Conservation (phyloP, 2,113 vertebrate species). For the Electrona antarctica region DNA sequence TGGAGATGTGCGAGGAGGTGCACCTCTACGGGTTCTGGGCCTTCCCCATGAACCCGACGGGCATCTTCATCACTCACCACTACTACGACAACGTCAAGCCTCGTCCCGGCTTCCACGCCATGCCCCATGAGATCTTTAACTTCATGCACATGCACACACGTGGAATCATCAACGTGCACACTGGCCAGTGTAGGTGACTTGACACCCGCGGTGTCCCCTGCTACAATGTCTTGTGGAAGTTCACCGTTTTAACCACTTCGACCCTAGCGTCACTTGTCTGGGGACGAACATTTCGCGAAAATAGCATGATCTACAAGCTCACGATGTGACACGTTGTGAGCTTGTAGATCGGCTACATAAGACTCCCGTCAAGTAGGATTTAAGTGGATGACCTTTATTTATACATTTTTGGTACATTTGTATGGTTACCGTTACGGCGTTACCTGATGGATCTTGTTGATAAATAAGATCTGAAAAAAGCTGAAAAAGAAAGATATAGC, state of each 20-base stretch:
- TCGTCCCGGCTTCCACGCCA: constrained; percentile 95
- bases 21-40: constrained; percentile 99
- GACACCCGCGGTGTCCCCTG: neutral
- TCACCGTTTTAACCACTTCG: neutral
- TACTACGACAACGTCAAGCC: constrained; percentile 99
- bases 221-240: neutral
- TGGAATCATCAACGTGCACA: constrained; percentile 92
- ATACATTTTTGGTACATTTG: neutral
- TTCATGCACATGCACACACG: constrained; percentile 97
- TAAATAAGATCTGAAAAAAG: neutral
- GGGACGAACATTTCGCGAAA: too few species aligned
- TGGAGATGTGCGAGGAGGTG: constrained; percentile 96
- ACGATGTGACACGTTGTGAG: too few species aligned
- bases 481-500: constrained; percentile 30
- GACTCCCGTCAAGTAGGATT: too few species aligned
- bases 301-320: too few species aligned
- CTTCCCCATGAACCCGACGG: constrained; percentile 95
- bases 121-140: constrained; percentile 97
- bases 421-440: constrained; percentile 2
- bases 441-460: neutral
- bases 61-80: constrained; percentile 94
- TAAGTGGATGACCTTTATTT: too few species aligned
- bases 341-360: too few species aligned
- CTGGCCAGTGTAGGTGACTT: constrained; percentile 83
- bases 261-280: too few species aligned